Evolutionary conservation across 2,888 invertebrate species (phyloP).

Genomic region (Mesorhabditis spiculigera): DNA sequence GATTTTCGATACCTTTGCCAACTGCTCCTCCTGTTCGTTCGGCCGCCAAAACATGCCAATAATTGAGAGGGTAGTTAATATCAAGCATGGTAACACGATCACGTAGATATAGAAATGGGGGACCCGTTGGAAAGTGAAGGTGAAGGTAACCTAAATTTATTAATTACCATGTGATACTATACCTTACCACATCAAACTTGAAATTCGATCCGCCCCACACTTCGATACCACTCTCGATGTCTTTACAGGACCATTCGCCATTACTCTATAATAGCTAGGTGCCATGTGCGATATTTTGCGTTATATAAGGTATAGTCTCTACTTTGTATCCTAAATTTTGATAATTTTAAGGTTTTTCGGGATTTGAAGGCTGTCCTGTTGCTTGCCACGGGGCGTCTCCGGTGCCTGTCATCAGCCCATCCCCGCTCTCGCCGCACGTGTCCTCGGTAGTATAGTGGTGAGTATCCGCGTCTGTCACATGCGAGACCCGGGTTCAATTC

Average conservation of each 20-base stretch:
- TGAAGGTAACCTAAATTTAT: background rate
- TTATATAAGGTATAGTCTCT: no score
- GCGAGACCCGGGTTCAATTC: conserved; percentile 66
- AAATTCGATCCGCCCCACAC: background rate
- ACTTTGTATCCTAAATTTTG: background rate
- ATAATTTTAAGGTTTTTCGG: background rate
- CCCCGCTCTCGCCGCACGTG: no score
- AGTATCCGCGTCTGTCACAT: conserved; percentile 66
- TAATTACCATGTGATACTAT: background rate
- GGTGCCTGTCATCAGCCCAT: no score
- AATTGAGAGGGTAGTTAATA: background rate
- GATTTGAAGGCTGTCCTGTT: background rate
- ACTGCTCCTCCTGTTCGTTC: background rate
- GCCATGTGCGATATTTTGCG: background rate
- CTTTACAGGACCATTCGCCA: background rate
- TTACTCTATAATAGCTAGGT: background rate
- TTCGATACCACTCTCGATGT: background rate
- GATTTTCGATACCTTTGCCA: background rate
- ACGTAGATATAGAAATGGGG: conserved; percentile 4
- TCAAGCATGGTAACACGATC: background rate
- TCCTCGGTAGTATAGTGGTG: conserved; percentile 64
- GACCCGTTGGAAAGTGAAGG: background rate
- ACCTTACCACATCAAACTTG: background rate
- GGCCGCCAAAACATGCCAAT: background rate
- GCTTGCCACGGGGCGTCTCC: no score